Evolutionary conservation across 2,888 invertebrate species (phyloP), one percentile per base, ranked within the genome.

Genomic region (Callyntrura guangdongensis): DNA sequence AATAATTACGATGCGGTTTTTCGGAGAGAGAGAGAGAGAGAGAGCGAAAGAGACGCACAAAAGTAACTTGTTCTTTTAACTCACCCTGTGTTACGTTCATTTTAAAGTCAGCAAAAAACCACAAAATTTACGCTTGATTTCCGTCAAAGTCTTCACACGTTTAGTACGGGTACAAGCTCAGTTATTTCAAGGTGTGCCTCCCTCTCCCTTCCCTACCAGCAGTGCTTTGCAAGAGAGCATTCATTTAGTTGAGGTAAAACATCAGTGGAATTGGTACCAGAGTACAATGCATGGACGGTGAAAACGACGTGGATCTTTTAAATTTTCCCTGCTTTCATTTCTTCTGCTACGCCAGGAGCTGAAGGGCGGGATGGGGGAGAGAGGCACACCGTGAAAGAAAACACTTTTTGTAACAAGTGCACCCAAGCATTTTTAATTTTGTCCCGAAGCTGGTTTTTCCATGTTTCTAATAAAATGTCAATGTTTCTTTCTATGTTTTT

Each of bases 381-480:
- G 8, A 84, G 22, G 11, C 20, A 36, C 14, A 74, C 69, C 67
- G 56, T 56, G 72, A 81, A 89, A 89, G 84, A 89, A 86, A 85
- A 81, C 61, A 86, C 81, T 90, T 89, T 61, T 59, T 69, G 90
- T 81, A 86, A 86, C 81, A 77, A 90, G 90, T 81, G 85, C 86
- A 86, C 69, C 36, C 69, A 86, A 90, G 90, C 90, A 90, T 90
- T 90, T 89, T 90, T 90, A 90, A 90, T 90, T 90, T 90, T 90
- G 90, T 90, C 90, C 90, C 72, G 27, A 86, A 90, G 90, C 90
- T 64, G 72, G 79, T 86, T 85, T 86, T 90, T 90, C 84, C 81
- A 69, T 86, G 90, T 90, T 86, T 90, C 90, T 90, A 86, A 90
- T 89, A 89, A 86, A 90, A 90, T 90, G 90, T 90, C 90, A 90